These are phyloP conservation scores for Camponotus pennsylvanicus DNA, from an alignment of 1,140 invertebrate genomes.

Conservation along the genomic window DNA sequence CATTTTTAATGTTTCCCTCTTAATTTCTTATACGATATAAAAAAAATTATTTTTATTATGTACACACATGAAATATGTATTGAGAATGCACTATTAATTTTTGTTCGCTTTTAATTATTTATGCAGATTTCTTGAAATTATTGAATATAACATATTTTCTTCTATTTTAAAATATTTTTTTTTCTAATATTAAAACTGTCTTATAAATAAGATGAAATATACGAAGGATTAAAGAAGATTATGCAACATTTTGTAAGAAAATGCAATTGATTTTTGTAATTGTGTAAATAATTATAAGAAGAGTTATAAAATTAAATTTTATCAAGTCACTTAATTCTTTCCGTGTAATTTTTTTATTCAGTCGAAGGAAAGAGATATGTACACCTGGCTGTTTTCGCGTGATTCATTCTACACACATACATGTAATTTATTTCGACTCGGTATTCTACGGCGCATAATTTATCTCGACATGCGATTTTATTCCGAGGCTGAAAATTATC, in stretches of 20 bases:
- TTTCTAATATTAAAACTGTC: background rate
- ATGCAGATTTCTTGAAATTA: background rate
- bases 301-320: conserved; percentile 6
- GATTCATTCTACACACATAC: conserved; percentile 10
- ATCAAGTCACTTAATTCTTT: conserved; percentile 22
- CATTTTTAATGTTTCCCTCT: background rate
- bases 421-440: conserved; percentile 46
- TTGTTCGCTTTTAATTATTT: conserved; percentile 24
- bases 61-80: background rate
- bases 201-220: background rate
- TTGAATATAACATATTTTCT: background rate
- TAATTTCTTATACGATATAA: background rate
- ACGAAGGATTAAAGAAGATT: conserved; percentile 1
- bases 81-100: background rate
- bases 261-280: background rate
- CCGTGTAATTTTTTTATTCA: conserved; percentile 11
- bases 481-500: conserved; percentile 19
- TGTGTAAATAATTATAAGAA: background rate
- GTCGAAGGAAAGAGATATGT: background rate
- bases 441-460: conserved; percentile 3
- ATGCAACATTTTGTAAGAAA: background rate
- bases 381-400: background rate
- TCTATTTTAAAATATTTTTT: background rate
- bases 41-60: conserved; percentile 12
- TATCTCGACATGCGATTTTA: conserved; percentile 26